Evolutionary conservation across 1,140 invertebrate species (phyloP).

Genomic region (Cherax quadricarinatus): DNA sequence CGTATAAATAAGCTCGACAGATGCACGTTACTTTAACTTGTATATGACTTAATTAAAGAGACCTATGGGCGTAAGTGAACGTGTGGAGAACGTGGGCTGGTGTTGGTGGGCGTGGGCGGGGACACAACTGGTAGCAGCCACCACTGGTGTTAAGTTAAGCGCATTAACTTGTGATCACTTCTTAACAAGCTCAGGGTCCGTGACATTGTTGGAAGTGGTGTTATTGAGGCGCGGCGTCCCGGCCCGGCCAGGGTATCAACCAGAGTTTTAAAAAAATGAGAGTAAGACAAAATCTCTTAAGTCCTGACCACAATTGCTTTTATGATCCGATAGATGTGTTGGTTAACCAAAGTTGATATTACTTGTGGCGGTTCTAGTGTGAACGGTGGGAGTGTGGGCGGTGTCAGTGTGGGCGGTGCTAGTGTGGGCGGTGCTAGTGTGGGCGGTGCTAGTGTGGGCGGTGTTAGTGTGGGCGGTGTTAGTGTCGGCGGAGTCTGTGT

Average conservation of each 20-base stretch:
- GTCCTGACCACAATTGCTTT: background rate
- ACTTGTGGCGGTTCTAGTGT: background rate
- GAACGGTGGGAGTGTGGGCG: too few species aligned
- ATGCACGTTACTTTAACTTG: too few species aligned
- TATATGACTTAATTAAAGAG: too few species aligned
- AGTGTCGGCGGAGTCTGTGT: too few species aligned
- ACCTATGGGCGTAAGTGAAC: too few species aligned
- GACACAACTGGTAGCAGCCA: background rate
- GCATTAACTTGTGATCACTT: background rate
- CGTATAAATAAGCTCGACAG: too few species aligned
- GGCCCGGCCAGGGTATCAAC: background rate
- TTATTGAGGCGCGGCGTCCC: background rate
- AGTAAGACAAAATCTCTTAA: background rate
- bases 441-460: too few species aligned
- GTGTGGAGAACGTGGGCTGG: background rate
- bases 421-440: too few species aligned
- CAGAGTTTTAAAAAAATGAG: background rate
- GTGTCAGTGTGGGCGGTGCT: too few species aligned
- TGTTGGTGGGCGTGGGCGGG: background rate
- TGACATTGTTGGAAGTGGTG: background rate
- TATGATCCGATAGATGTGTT: background rate
- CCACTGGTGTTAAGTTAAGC: background rate
- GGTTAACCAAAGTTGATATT: background rate
- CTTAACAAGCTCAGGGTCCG: background rate
- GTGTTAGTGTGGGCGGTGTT: too few species aligned